Evolutionary conservation across 2,797 vertebrate species (phyloP).

Genomic region (Artibeus jamaicensis): DNA sequence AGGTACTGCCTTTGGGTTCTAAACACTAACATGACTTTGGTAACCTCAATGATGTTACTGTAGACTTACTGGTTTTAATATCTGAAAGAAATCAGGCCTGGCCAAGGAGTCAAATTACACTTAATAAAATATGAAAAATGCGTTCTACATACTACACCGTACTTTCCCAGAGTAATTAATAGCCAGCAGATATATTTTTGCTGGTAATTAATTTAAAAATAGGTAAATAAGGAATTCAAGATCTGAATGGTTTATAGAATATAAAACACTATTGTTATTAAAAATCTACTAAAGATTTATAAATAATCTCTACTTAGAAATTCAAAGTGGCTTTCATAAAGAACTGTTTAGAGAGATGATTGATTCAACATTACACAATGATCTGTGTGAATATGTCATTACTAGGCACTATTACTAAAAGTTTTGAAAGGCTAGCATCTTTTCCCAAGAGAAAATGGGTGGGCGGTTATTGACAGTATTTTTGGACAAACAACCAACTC

Average conservation of each 20-base stretch:
- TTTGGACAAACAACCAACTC: slow-evolving; percentile 12
- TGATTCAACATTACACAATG: not conserved
- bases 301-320: not conserved
- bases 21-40: not conserved
- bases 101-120: not conserved
- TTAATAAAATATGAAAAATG: not conserved
- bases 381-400: not conserved
- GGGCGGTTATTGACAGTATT: not conserved
- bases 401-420: not conserved
- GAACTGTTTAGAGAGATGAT: not conserved
- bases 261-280: not conserved
- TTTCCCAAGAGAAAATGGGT: not conserved
- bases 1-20: not conserved
- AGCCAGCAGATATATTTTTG: slow-evolving; percentile 10
- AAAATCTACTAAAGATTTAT: not conserved
- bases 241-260: not conserved
- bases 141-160: not conserved
- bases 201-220: not conserved
- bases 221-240: not conserved
- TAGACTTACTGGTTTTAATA: not conserved
- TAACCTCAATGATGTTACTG: not conserved
- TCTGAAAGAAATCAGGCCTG: not conserved
- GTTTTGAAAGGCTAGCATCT: not conserved
- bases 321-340: not conserved
- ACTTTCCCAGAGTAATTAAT: not conserved